These are phyloP conservation scores for Bombyx mori DNA, from an alignment of 1,140 invertebrate genomes.

Conservation along the genomic window DNA sequence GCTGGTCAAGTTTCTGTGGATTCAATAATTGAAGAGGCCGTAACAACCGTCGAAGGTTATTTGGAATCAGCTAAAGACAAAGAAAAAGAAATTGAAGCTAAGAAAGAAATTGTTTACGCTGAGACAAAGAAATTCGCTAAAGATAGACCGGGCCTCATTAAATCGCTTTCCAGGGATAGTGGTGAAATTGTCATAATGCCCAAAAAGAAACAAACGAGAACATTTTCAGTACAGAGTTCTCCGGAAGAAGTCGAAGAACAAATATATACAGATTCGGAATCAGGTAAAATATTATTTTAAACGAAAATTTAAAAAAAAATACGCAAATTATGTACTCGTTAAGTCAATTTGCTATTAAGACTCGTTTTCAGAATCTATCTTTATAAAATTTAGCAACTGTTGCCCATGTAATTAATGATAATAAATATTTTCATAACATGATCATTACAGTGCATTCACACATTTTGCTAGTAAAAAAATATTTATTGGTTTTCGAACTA, in stretches of 20 bases:
- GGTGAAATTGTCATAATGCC: slow-evolving; percentile 60
- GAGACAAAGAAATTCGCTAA: slow-evolving; percentile 39
- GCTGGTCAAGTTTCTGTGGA: slow-evolving; percentile 53
- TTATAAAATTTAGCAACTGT: too few relatives aligned
- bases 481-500: too few relatives aligned
- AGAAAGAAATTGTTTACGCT: slow-evolving; percentile 31
- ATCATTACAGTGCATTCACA: too few relatives aligned
- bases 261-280: slow-evolving; percentile 70
- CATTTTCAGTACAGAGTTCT: slow-evolving; percentile 69
- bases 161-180: slow-evolving; percentile 60
- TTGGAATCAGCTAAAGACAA: slow-evolving; percentile 40
- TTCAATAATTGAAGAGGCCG: slow-evolving; percentile 60
- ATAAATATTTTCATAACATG: too few relatives aligned
- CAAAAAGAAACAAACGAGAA: slow-evolving; percentile 56
- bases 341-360: too few relatives aligned
- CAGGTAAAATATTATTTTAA: slow-evolving; percentile 34
- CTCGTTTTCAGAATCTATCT: too few relatives aligned
- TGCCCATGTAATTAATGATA: too few relatives aligned
- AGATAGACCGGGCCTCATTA: slow-evolving; percentile 50
- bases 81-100: slow-evolving; percentile 26
- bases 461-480: too few relatives aligned
- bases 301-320: too few relatives aligned
- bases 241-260: slow-evolving; percentile 68
- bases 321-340: too few relatives aligned
- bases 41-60: slow-evolving; percentile 53